Evolutionary conservation across 2,888 invertebrate species (phyloP), one percentile per base, ranked within the genome.

Genomic region (Ectemnius continuus): DNA sequence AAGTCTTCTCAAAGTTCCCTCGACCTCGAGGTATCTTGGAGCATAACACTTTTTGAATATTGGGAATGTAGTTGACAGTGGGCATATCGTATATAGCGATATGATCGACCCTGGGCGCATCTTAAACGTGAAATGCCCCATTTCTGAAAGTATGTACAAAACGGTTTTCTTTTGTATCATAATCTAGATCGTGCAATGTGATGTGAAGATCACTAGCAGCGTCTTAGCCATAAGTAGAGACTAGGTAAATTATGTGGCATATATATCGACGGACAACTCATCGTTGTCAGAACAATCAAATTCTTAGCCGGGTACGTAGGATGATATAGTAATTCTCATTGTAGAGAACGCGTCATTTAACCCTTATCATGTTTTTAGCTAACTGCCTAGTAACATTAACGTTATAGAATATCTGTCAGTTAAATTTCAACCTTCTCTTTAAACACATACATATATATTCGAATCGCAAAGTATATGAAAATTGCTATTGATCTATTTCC

Each of bases 111-210:
- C 26, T 4, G 23, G 58, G 67, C 48, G 68, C 59, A 73, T 47
- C 47, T 70, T 70, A 70, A 73, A 70, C 52, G 46, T 36, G 36
- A 71, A 71, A 65, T 48, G 63, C 67, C 70, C 76, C 66, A 63
- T 69, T 83, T 74, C 75, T 75, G 83, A 79, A 82, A 82, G 76
- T 82, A 82, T 85, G 86, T 86, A 86, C 85, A 86, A 86, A 86
- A 83, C 64, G 76, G 79, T 81, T 83, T 80, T 84, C 74, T 84
- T 85, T 86, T 85, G 85, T 87, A 86, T 85, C 77, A 86, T 86
- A 84, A 80, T 75, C 60, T 45, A 11, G 16, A 72, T 67, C 58
- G 68, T 78, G 73, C 69, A 78, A 71, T 78, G 79, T 79, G 78
- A 73, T 73, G 57, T 52, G 46, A 52, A 66, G 28, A 67, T 71